phyloP scores from a whole-genome alignment of 2,888 invertebrate genomes.

The Hyles lineata region DNA sequence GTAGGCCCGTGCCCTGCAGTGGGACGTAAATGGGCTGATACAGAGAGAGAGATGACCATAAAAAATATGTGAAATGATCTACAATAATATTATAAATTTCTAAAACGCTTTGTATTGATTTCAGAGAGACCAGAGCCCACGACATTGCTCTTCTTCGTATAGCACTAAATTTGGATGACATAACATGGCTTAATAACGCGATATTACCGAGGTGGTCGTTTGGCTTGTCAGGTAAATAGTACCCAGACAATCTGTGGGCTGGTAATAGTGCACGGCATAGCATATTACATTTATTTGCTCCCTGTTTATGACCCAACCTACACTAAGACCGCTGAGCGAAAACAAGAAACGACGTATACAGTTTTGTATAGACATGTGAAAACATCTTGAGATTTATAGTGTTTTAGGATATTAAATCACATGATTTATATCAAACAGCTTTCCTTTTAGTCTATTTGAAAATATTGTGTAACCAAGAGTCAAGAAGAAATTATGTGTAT shows the following conservation, averaged over 20 bases:
- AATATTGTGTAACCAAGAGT: too few relatives aligned
- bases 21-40: too few relatives aligned
- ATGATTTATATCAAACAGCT: too few relatives aligned
- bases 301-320: slow-evolving; percentile 6
- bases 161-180: slow-evolving; percentile 53
- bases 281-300: slow-evolving; percentile 12
- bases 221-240: slow-evolving; percentile 69
- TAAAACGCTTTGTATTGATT: slow-evolving; percentile 42
- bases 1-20: too few relatives aligned
- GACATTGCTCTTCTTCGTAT: slow-evolving; percentile 73
- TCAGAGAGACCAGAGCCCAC: slow-evolving; percentile 70
- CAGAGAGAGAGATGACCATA: too few relatives aligned
- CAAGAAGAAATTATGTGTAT: too few relatives aligned
- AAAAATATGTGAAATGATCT: background rate
- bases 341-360: background rate
- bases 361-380: too few relatives aligned
- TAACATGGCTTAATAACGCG: slow-evolving; percentile 54
- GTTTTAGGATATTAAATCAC: too few relatives aligned
- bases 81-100: slow-evolving; percentile 27
- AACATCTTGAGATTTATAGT: too few relatives aligned
- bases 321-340: background rate
- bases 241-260: slow-evolving; percentile 24
- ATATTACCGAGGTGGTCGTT: slow-evolving; percentile 68
- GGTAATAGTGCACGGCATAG: slow-evolving; percentile 12
- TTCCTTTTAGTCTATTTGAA: too few relatives aligned